These are phyloP conservation scores for Leptatherina wallacei DNA, from an alignment of 2,797 vertebrate genomes.

Conservation along the genomic window DNA sequence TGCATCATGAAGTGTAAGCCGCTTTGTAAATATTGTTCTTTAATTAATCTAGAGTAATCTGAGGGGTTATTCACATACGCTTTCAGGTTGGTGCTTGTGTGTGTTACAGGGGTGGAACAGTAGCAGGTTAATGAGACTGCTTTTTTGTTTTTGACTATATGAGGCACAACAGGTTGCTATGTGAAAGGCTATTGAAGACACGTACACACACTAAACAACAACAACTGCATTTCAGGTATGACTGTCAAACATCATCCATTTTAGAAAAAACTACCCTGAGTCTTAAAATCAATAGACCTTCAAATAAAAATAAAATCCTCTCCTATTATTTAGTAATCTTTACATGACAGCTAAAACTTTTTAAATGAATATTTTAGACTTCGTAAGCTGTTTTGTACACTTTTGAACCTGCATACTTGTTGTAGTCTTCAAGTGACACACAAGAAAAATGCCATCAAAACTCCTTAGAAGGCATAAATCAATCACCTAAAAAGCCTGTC, in stretches of 20 bases:
- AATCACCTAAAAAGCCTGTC: constrained; percentile 32
- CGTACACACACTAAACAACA: not conserved
- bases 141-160: not conserved
- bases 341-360: not conserved
- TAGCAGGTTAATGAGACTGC: not conserved
- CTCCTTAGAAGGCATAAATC: constrained; percentile 23
- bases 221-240: not conserved
- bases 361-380: not conserved
- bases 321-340: not conserved
- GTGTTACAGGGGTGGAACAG: not conserved
- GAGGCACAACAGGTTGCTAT: not conserved
- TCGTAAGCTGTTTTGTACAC: not conserved
- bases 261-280: not conserved
- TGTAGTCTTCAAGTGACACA: constrained; percentile 17
- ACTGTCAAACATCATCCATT: too few relatives aligned
- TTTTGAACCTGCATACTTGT: constrained; percentile 14
- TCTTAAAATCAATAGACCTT: not conserved
- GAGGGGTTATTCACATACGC: not conserved
- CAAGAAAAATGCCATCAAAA: constrained; percentile 17
- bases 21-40: not conserved
- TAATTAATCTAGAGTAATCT: not conserved
- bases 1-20: constrained; percentile 1
- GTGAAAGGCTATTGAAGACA: not conserved
- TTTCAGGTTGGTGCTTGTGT: not conserved
- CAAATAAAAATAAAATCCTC: not conserved